Evolutionary conservation across 2,888 invertebrate species (phyloP), one percentile per base, ranked within the genome.

Genomic region (Hydraecia micacea): DNA sequence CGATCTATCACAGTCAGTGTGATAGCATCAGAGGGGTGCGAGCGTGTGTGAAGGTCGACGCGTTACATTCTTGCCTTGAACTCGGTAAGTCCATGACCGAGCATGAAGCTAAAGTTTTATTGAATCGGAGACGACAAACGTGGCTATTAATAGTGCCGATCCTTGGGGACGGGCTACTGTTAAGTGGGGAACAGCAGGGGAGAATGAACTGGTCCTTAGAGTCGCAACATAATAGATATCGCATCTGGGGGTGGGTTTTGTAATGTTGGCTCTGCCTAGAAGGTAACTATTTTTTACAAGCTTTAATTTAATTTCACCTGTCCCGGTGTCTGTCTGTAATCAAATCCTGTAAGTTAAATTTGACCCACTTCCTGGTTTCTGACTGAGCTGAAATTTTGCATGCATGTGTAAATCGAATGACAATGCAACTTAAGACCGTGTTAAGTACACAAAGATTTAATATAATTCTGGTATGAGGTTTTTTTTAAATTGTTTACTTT

Each of bases 1-100:
- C 85, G 71, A 85, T 85, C 87, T 74, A 85, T 85, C 85, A 76
- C 84, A 87, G 87, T 87, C 84, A 84, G 66, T 32, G 73, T 74
- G 87, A 85, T 85, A 87, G 79, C 80, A 85, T 87, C 87, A n/a
- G 73, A 28, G 66, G 74, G 83, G 71, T 39, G 75, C 73, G 77
- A 55, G 75, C 60, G 73, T 73, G 77, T 66, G 88, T 75, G 79
- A 75, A 87, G 77, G 82, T 71, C 73, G 72, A 69, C 75, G 49
- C 79, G 58, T 75, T 68, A 49, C 74, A 66, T 75, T 87, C 21
- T 65, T 46, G 58, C 71, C 68, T 77, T 74, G 58, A 80, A 72
- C 49, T 66, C 11, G 25, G 39, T 28, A 39, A 76, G 76, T 75
- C 25, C 73, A n/a, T 68, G 70, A 66, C 71, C 42, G 42, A 62